Evolutionary conservation across 2,888 invertebrate genomes (phyloP), one percentile per base, ranked within the genome.

Genomic region (Sarcophaga rosellei): DNA sequence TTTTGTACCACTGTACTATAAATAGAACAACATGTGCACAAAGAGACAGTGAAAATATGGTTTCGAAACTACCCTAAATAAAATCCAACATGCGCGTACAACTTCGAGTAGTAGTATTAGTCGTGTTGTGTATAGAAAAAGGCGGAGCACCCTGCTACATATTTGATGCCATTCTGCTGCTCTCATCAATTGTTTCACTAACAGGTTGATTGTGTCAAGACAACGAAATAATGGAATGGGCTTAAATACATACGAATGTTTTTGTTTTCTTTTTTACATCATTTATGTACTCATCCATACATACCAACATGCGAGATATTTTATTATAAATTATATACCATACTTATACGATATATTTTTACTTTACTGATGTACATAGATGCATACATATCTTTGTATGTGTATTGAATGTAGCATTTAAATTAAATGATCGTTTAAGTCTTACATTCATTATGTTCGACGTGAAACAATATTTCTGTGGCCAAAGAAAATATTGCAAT

Each of bases 131-230:
- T 72, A 61, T 78, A 72, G 81, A 86, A 86, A 86, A 79, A 86
- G 86, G 86, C 86, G 86, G 86, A 86, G 86, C 86, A 81, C 86
- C 86, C 84, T 86, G 77, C 86, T 86, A 84, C 76, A 72, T n/a
- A 76, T 75, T 80, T 66, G 57, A 74, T 65, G 75, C 47, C 79
- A 76, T 75, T 74, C 79, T 79, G 75, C 77, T 78, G 78, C 70
- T 86, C 86, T 86, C 86, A 84, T 86, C 86, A 86, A 86, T 86
- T 86, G 84, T 84, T 84, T 75, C 62, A 70, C 84, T 84, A 86
- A 86, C 86, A 86, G 86, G 86, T 86, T 86, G 86, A 84, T 86
- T 84, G 70, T 86, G 86, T 84, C 86, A 86, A 86, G 86, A 81
- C 84, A 78, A 84, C 81, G 70, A 86, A 76, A 83, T 80, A 83